Conservation (phyloP, 2,113 vertebrate genomes). For the Nyctereutes procyonoides region DNA sequence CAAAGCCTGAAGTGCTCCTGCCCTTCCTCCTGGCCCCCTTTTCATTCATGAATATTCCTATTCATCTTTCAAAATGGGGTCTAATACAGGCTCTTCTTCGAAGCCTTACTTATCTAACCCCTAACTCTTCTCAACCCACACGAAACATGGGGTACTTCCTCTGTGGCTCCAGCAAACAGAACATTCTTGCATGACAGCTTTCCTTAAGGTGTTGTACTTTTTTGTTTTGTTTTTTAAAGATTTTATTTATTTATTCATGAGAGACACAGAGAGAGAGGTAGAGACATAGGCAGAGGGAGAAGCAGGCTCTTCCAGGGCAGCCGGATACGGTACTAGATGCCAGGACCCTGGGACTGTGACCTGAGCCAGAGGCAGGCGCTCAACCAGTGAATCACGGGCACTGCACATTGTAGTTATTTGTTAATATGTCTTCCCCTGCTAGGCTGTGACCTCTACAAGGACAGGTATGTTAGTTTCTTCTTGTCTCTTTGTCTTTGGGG, state of each 20-base stretch:
- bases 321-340: no score
- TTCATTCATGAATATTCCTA: not conserved
- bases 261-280: no score
- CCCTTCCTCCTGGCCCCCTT: not conserved
- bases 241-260: no score
- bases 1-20: not conserved
- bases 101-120: not conserved
- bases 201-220: not conserved
- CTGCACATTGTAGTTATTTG: not conserved
- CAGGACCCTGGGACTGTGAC: no score
- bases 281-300: no score
- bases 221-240: no score
- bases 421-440: not conserved
- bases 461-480: not conserved
- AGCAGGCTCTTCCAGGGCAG: no score
- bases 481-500: not conserved
- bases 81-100: not conserved
- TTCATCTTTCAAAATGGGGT: not conserved
- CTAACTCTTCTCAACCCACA: not conserved
- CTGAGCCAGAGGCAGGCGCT: no score
- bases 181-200: not conserved
- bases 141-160: not conserved
- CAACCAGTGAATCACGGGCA: no score
- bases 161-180: not conserved
- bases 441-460: not conserved